Conservation (phyloP, 2,888 invertebrate species). For the Cetonia aurata region DNA sequence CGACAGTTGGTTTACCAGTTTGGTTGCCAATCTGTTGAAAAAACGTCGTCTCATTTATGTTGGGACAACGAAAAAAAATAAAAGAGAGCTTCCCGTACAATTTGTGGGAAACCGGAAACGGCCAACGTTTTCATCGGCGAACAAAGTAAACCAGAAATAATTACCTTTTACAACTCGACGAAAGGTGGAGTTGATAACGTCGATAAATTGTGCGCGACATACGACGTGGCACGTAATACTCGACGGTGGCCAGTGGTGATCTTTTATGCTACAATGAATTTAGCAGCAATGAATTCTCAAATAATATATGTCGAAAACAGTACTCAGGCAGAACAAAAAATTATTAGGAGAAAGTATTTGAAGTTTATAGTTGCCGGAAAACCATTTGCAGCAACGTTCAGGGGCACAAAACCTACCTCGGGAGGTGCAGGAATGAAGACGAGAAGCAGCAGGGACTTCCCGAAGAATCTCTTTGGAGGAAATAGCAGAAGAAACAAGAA, state of each 20-base stretch:
- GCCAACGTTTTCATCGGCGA: background rate
- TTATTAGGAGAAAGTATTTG: no score
- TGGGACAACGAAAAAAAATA: constrained; percentile 1
- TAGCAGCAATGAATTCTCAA: background rate
- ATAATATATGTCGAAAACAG: no score
- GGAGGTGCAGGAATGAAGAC: no score
- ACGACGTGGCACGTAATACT: background rate
- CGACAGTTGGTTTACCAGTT: no score
- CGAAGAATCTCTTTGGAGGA: no score
- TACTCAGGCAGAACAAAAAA: no score
- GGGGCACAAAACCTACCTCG: no score
- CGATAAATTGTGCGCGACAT: constrained; percentile 1
- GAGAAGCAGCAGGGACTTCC: no score
- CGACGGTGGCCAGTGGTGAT: constrained; percentile 1
- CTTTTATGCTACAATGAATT: background rate
- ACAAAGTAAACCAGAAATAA: background rate
- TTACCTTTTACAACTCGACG: background rate
- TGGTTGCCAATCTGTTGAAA: no score
- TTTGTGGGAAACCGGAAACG: background rate
- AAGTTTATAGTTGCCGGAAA: no score
- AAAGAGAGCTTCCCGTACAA: background rate
- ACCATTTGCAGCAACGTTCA: no score
- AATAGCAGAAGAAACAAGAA: no score
- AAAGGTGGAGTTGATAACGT: background rate
- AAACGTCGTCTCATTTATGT: background rate